Evolutionary conservation across 2,797 vertebrate genomes (phyloP).

Genomic region (Chrosomus eos): DNA sequence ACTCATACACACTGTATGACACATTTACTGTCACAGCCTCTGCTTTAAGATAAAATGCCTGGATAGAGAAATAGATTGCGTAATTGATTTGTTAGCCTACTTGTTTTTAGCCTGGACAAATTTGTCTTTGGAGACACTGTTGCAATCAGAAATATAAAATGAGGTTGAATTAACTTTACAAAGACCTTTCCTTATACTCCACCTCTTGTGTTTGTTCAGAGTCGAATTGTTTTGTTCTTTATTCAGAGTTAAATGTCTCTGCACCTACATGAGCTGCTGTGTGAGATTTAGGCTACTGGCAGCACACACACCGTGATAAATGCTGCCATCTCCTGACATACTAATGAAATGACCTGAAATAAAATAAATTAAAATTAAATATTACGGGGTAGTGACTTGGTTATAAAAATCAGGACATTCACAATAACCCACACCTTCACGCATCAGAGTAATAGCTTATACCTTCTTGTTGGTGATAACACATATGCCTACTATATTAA

Average conservation of each 20-base stretch:
- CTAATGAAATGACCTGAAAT: not conserved
- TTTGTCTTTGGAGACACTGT: not conserved
- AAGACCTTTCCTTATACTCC: not conserved
- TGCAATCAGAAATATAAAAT: not conserved
- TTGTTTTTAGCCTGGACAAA: not conserved
- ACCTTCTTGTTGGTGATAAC: not conserved
- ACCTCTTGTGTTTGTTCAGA: not conserved
- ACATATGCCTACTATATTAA: not conserved
- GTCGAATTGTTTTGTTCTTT: too few species aligned
- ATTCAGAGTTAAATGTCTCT: not conserved
- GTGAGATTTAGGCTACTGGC: not conserved
- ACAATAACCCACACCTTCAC: not conserved
- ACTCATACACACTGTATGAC: not conserved
- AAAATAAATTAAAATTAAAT: not conserved
- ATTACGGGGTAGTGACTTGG: not conserved
- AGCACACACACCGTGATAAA: not conserved
- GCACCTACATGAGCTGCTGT: not conserved
- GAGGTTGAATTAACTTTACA: not conserved
- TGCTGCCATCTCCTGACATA: constrained; percentile 10
- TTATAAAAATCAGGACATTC: not conserved
- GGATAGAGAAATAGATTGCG: not conserved
- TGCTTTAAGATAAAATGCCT: not conserved
- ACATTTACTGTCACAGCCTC: not conserved
- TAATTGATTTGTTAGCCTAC: not conserved
- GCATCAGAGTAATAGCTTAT: not conserved